These are phyloP conservation scores for Polydrusus tereticollis DNA, from an alignment of 2,888 invertebrate genomes.

Conservation along the genomic window DNA sequence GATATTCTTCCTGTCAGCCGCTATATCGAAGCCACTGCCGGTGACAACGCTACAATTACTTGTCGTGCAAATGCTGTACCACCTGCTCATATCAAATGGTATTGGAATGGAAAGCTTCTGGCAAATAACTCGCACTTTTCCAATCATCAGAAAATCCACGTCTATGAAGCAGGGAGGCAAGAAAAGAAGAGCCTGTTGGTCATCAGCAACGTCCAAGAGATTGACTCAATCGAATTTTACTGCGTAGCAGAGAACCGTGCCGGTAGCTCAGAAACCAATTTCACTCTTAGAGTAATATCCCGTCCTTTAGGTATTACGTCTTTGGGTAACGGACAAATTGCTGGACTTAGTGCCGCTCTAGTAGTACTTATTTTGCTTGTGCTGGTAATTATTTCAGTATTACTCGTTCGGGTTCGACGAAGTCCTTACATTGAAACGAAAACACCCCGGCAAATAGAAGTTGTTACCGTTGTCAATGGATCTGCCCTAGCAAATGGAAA, in stretches of 20 bases:
- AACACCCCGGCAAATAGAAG: constrained; percentile 80
- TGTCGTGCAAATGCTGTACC: constrained; percentile 88
- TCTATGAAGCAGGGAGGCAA: constrained; percentile 82
- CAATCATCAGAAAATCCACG: constrained; percentile 81
- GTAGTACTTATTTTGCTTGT: constrained; percentile 84
- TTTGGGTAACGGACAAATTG: constrained; percentile 87
- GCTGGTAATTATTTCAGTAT: constrained; percentile 78
- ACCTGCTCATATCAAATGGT: constrained; percentile 86
- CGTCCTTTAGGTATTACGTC: constrained; percentile 84
- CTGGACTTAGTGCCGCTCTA: constrained; percentile 85
- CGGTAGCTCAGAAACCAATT: constrained; percentile 89
- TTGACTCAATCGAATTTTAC: constrained; percentile 87
- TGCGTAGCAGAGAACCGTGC: constrained; percentile 93
- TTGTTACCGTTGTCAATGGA: constrained; percentile 74
- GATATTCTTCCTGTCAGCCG: constrained; percentile 82
- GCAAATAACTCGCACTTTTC: constrained; percentile 84
- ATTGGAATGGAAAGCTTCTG: constrained; percentile 85
- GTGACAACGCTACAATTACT: constrained; percentile 87
- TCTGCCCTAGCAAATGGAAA: constrained; percentile 69
- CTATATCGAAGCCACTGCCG: constrained; percentile 83
- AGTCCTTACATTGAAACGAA: constrained; percentile 82
- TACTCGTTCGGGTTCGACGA: constrained; percentile 81
- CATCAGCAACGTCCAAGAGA: constrained; percentile 85
- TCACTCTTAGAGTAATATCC: constrained; percentile 86
- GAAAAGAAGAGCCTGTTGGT: constrained; percentile 83